Evolutionary conservation across 2,888 invertebrate genomes (phyloP).

Genomic region (Lasius fuliginosus): DNA sequence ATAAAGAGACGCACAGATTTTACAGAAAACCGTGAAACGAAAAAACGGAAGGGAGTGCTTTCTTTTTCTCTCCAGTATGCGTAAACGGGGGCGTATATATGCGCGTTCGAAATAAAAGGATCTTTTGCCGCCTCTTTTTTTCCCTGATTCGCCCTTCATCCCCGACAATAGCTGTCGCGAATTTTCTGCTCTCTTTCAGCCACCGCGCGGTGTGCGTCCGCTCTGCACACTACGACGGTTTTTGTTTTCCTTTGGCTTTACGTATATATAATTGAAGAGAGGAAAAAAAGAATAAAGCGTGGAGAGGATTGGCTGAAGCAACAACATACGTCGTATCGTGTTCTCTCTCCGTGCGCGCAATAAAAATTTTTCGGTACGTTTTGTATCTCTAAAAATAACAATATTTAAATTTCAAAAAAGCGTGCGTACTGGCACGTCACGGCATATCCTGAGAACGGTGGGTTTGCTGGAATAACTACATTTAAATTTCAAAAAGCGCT

Average conservation of each 20-base stretch:
- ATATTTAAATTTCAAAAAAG: slow-evolving; percentile 59
- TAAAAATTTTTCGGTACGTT: slow-evolving; percentile 56
- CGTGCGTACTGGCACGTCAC: slow-evolving; percentile 44
- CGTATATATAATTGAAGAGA: slow-evolving; percentile 53
- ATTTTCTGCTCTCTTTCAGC: slow-evolving; percentile 50
- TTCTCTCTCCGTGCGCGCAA: slow-evolving; percentile 22
- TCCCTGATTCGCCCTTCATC: slow-evolving; percentile 50
- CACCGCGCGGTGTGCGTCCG: not conserved
- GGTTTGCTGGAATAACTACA: slow-evolving; percentile 55
- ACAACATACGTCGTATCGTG: slow-evolving; percentile 45
- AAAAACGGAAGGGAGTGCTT: slow-evolving; percentile 30
- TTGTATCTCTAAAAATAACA: slow-evolving; percentile 55
- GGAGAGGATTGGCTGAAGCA: slow-evolving; percentile 48
- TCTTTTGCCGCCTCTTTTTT: slow-evolving; percentile 51
- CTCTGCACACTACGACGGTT: slow-evolving; percentile 12
- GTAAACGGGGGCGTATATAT: slow-evolving; percentile 10
- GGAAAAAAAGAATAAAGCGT: slow-evolving; percentile 29
- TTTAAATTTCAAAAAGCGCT: slow-evolving; percentile 58
- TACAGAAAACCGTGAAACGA: slow-evolving; percentile 45
- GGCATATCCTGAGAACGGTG: slow-evolving; percentile 48
- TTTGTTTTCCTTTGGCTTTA: slow-evolving; percentile 54
- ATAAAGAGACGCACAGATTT: slow-evolving; percentile 44
- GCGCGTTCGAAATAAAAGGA: slow-evolving; percentile 41
- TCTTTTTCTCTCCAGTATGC: slow-evolving; percentile 21
- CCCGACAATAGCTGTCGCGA: slow-evolving; percentile 45